Conservation (phyloP, 2,113 vertebrate species). For the Gracilinanus agilis region DNA sequence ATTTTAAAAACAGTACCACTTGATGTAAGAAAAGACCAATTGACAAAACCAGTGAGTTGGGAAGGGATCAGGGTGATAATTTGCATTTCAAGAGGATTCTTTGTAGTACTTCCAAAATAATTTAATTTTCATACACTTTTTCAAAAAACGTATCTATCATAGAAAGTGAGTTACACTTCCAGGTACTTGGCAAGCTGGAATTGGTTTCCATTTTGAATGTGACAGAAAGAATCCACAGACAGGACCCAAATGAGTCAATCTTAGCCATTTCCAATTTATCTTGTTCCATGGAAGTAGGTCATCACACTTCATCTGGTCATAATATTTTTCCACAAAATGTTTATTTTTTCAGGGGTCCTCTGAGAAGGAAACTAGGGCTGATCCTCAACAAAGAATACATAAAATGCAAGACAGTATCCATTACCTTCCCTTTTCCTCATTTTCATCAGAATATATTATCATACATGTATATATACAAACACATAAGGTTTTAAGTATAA, state of each 20-base stretch:
- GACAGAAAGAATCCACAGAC: background rate
- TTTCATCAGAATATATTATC: background rate
- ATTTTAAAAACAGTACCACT: background rate
- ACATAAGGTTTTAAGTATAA: too few species aligned
- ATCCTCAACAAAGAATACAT: background rate
- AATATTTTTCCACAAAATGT: background rate
- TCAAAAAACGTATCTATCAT: background rate
- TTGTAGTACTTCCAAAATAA: background rate
- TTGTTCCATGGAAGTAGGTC: background rate
- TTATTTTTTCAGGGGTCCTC: background rate
- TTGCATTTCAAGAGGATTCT: background rate
- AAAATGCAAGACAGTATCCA: background rate
- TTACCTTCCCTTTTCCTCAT: background rate
- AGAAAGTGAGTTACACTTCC: background rate
- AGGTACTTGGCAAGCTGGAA: background rate
- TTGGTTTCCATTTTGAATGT: background rate
- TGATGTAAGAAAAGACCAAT: background rate
- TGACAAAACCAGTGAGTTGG: background rate
- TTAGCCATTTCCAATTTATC: background rate
- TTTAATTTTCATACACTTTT: background rate
- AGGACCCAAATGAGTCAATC: background rate
- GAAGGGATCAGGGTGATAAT: background rate
- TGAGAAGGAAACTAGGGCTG: background rate
- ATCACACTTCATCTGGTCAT: background rate
- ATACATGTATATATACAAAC: background rate